These are phyloP conservation scores for Argyrosomus regius DNA, from an alignment of 2,797 vertebrate genomes.

Conservation along the genomic window DNA sequence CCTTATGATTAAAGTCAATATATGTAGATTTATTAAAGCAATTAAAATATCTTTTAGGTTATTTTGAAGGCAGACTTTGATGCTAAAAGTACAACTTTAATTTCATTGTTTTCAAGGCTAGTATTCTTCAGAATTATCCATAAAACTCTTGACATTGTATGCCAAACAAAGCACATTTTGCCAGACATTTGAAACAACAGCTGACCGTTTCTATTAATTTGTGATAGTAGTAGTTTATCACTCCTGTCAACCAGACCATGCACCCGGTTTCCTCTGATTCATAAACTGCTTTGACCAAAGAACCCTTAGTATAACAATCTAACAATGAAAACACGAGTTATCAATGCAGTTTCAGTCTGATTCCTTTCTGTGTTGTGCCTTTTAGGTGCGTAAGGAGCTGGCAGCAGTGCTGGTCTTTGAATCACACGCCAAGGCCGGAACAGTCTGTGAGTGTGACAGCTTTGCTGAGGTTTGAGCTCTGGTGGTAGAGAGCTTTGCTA, in stretches of 20 bases:
- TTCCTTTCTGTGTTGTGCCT: constrained; percentile 30
- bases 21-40: neutral
- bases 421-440: constrained; percentile 93
- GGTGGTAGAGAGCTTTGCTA: neutral
- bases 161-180: neutral
- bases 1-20: neutral
- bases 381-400: constrained; percentile 94
- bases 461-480: constrained; percentile 45
- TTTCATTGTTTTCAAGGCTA: neutral
- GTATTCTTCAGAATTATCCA: neutral
- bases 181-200: neutral
- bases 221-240: neutral
- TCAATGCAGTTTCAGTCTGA: neutral
- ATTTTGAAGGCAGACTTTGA: no score
- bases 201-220: neutral
- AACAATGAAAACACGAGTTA: constrained; percentile 4
- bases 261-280: neutral
- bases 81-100: neutral
- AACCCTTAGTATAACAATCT: neutral
- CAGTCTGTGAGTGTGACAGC: constrained; percentile 90
- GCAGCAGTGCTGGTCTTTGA: constrained; percentile 95
- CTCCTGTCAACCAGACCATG: neutral
- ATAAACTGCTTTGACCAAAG: neutral
- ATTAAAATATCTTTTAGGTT: neutral
- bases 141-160: neutral